Base-by-base conservation (phyloP, 2,113 vertebrate species). In the Sorex fumeus region DNA sequence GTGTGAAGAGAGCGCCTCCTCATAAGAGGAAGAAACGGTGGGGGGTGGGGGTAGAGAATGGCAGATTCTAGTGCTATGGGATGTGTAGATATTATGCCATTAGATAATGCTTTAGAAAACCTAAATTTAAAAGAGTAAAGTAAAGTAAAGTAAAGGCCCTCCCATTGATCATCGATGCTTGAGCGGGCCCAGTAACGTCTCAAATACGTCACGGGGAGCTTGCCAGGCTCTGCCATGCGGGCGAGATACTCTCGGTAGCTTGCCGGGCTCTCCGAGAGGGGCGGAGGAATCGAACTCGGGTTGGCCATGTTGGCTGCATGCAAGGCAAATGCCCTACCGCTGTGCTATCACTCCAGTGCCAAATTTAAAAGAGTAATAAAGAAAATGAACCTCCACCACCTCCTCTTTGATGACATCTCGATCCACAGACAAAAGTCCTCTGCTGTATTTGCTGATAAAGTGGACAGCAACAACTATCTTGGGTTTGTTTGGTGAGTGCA, bases 381-480 rank as follows among this genome's bases (percentile, higher is more conserved):
- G 98, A 98, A 98, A 99, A 99, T 72, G 99, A 99, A 99, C 99
- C 99, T 98, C 99, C 99, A 96, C 98, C 99, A 98, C 99, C 99
- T 98, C 99, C 99, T 99, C 99, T 99, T 99, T 99, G 99, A 99
- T 99, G 99, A 98, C 98, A 98, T 98, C 98, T 97, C 98, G 98
- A 97, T 98, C 96, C 97, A 98, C 98, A 99, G 99, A 99, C 99
- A n/a, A 99, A 96, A 99, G 99, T 99, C 99, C 99, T 99, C 99
- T 99, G 99, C 99, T 99, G 99, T 99, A 99, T 99, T 99, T 99
- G 99, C 99, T 99, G 99, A 99, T 99, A 99, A 98, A 98, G 98
- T 99, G 98, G 99, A 98, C n/a, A n/a, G n/a, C 98, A 98, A 98
- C 98, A 98, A 97, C 98, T 98, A 98, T 97, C 98, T 98, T 98